These are phyloP conservation scores for Drosophila pseudoobscura DNA, from an alignment of 1,140 invertebrate genomes.

Conservation along the genomic window DNA sequence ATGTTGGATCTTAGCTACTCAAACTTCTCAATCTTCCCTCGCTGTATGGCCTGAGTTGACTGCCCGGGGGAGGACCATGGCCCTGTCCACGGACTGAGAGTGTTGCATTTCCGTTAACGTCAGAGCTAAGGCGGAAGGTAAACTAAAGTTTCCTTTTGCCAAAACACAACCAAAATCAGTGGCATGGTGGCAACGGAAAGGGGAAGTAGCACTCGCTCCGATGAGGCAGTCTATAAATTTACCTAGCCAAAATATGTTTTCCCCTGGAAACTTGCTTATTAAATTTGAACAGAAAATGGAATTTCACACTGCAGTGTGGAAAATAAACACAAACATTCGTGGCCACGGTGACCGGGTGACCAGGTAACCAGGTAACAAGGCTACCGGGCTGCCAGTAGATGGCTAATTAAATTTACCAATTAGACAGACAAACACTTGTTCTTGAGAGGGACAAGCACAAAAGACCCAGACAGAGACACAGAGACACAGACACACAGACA, in stretches of 20 bases:
- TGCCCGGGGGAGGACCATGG: slow-evolving; percentile 24
- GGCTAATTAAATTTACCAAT: slow-evolving; percentile 77
- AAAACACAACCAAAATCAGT: slow-evolving; percentile 2
- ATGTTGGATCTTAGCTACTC: neutral
- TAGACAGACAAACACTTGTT: slow-evolving; percentile 68
- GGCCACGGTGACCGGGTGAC: too few species aligned
- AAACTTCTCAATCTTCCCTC: neutral
- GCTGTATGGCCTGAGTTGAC: slow-evolving; percentile 25
- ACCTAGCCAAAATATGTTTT: slow-evolving; percentile 20
- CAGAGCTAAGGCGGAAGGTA: slow-evolving; percentile 60
- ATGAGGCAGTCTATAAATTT: slow-evolving; percentile 28
- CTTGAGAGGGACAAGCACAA: slow-evolving; percentile 42
- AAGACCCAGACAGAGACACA: slow-evolving; percentile 6
- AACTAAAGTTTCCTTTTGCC: slow-evolving; percentile 47
- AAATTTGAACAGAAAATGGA: slow-evolving; percentile 45
- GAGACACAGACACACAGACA: slow-evolving; percentile 7
- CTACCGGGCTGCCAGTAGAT: slow-evolving; percentile 22
- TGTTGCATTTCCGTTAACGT: slow-evolving; percentile 64
- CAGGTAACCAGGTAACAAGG: slow-evolving; percentile 4
- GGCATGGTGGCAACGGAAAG: slow-evolving; percentile 10
- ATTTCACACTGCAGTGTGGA: slow-evolving; percentile 32
- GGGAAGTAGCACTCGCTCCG: neutral
- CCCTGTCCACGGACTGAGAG: slow-evolving; percentile 8
- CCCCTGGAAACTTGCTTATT: slow-evolving; percentile 33
- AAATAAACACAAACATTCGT: slow-evolving; percentile 22